Evolutionary conservation across 2,888 invertebrate genomes (phyloP).

Genomic region (Creontiades dilutus): DNA sequence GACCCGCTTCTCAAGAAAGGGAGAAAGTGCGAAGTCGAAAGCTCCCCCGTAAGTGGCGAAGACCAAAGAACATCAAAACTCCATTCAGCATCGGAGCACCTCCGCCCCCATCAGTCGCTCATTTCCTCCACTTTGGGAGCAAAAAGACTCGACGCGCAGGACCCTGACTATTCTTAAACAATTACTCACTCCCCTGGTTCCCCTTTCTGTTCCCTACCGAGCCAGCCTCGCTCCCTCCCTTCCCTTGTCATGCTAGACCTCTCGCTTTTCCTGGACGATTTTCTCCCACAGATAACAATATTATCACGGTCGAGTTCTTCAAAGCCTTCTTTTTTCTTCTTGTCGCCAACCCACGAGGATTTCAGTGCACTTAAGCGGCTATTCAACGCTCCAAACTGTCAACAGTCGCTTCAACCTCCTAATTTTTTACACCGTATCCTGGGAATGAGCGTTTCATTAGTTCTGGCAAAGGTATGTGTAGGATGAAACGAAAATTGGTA

Average conservation of each 20-base stretch:
- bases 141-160: background rate
- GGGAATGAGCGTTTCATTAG: too few relatives aligned
- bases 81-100: slow-evolving; percentile 31
- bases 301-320: slow-evolving; percentile 11
- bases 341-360: background rate
- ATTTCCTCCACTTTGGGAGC: slow-evolving; percentile 33
- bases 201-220: background rate
- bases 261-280: slow-evolving; percentile 17
- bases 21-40: background rate
- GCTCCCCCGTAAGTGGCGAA: slow-evolving; percentile 14
- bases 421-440: too few relatives aligned
- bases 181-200: slow-evolving; percentile 37
- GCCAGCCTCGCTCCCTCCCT: background rate
- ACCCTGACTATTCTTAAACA: slow-evolving; percentile 26
- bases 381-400: background rate
- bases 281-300: background rate
- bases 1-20: too few relatives aligned
- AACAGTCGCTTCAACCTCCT: background rate
- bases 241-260: background rate
- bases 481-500: too few relatives aligned
- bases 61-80: slow-evolving; percentile 40
- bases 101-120: background rate
- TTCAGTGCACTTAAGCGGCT: slow-evolving; percentile 25
- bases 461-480: too few relatives aligned
- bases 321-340: background rate